A percentile compares a stretch with the other conserved stretches of the same genome.
Conservation (phyloP, 23 tunicate genomes). For the Clavelina lepadiformis region DNA sequence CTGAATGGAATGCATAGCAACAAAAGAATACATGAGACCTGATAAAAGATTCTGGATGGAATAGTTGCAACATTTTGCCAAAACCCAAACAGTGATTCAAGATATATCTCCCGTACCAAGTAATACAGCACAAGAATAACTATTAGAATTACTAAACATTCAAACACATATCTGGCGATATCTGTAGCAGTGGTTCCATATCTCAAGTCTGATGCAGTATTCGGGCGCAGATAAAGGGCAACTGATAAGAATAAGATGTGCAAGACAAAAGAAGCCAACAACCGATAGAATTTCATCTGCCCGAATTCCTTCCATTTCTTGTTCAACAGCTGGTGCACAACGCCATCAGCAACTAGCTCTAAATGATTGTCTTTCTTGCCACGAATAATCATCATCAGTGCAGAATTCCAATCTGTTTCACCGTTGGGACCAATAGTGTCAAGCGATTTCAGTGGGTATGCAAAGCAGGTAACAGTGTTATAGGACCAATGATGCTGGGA, state of each 20-base stretch:
- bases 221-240: constrained; percentile 75
- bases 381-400: constrained; percentile 83
- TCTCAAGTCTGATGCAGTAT: constrained; percentile 26
- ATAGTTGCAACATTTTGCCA: constrained; percentile 44
- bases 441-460: constrained; percentile 62
- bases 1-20: constrained; percentile 58
- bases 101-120: constrained; percentile 33
- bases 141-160: constrained; percentile 27
- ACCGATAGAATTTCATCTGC: constrained; percentile 42
- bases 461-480: constrained; percentile 72
- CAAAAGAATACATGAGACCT: constrained; percentile 29
- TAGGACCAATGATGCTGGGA: constrained; percentile 69
- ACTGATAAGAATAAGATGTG: constrained; percentile 55
- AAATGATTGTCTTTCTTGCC: constrained; percentile 69
- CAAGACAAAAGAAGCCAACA: constrained; percentile 32
- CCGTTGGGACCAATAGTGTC: constrained; percentile 72
- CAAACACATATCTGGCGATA: constrained; percentile 79
- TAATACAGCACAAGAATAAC: constrained; percentile 30
- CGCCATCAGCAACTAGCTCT: constrained; percentile 54
- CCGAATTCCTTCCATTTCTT: constrained; percentile 86
- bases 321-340: constrained; percentile 55
- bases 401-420: constrained; percentile 87
- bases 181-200: constrained; percentile 31
- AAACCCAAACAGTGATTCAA: constrained; percentile 53
- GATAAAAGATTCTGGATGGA: constrained; percentile 59